phyloP scores from a whole-genome alignment of 2,113 vertebrate species.

The Crotalus viridis region DNA sequence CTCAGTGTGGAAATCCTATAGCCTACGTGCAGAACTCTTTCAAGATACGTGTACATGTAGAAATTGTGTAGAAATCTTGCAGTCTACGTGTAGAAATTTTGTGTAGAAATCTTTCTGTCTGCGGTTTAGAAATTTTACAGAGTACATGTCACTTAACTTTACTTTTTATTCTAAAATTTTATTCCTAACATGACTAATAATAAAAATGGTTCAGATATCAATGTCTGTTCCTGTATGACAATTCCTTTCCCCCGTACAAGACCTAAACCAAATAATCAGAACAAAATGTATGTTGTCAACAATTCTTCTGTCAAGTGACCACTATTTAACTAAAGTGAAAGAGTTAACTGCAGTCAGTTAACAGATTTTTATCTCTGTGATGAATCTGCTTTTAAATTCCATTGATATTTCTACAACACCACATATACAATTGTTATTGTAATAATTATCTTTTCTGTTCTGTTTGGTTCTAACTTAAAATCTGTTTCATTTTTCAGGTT shows the following conservation, averaged over 20 bases:
- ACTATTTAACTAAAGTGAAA: background rate
- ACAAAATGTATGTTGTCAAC: background rate
- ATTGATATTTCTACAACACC: background rate
- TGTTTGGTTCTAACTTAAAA: slow-evolving; percentile 1
- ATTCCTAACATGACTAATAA: no score
- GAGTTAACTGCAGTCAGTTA: background rate
- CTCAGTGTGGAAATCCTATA: no score
- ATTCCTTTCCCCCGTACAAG: background rate
- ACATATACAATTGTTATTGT: background rate
- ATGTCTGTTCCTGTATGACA: background rate
- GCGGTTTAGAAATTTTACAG: no score
- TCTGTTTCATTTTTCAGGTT: slow-evolving; percentile 36
- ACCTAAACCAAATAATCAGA: background rate
- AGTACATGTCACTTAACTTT: no score
- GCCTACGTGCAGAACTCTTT: no score
- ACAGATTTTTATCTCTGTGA: background rate
- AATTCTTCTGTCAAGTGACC: background rate
- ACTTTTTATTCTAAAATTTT: no score
- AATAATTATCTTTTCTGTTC: background rate
- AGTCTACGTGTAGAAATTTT: no score
- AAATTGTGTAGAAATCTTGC: no score
- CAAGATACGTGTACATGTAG: no score
- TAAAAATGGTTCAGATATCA: background rate
- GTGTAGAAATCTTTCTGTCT: no score
- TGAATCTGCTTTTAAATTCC: background rate